Evolutionary conservation across 2,888 invertebrate genomes (phyloP), one percentile per base, ranked within the genome.

Genomic region (Cyclophora punctaria): DNA sequence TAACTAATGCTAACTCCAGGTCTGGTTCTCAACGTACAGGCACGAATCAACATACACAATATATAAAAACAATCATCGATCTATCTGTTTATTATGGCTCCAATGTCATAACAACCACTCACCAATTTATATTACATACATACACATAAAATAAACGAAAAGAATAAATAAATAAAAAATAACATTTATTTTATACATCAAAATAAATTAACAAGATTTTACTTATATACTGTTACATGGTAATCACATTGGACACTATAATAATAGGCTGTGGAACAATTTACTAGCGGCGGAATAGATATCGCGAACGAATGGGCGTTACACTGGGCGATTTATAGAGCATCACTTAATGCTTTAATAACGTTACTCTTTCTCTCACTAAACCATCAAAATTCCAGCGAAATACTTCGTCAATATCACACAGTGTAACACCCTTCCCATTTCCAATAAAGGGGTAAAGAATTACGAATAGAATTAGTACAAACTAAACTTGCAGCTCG

Each of bases 201-300:
- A 71, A 77, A 75, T 77, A 78, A 78, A 77, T 77, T 75, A 75
- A 77, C 69, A 74, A 62, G 69, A 69, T 62, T 57, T 52, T 60
- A 64, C 59, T 69, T 66, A 65, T 62, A 67, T 64, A 71, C 64
- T 71, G 69, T 63, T 68, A 69, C 58, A 61, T 66, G 68, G 67
- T 71, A 67, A 75, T 71, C 70, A 70, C 71, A 64, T 63, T 69
- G 66, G 60, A 60, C 58, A 62, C 58, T 67, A 53, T 54, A 56
- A 69, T 59, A 65, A 69, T 59, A 65, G 58, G 58, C 57, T 61
- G 60, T 65, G 69, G 68, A 71, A 73, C 64, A 64, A 59, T 51
- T 63, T 62, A 48, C 53, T 61, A 63, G 48, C 63, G 50, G 53
- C 50, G 45, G 59, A 56, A 45, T 20, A 56, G 58, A 53, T 60